These are phyloP conservation scores for Cataglyphis hispanica DNA, from an alignment of 1,140 invertebrate species.

Conservation along the genomic window DNA sequence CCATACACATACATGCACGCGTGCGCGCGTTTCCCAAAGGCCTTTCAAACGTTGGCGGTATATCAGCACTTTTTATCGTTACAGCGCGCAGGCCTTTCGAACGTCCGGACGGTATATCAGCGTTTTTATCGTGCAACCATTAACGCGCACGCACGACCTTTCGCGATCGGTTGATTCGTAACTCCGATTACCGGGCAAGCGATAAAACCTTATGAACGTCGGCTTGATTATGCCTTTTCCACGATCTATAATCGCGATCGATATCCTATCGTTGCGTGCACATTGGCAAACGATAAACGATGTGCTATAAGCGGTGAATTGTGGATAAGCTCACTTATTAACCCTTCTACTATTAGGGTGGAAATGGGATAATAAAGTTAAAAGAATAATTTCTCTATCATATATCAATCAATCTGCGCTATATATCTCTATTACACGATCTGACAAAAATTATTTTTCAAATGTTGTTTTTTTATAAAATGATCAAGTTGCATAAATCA, in stretches of 20 bases:
- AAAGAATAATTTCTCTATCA: too few relatives aligned
- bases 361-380: background rate
- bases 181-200: slow-evolving; percentile 55
- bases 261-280: slow-evolving; percentile 13
- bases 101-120: slow-evolving; percentile 59
- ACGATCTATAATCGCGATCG: slow-evolving; percentile 45
- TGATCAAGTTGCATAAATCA: background rate
- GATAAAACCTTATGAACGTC: slow-evolving; percentile 62
- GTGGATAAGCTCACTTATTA: slow-evolving; percentile 15
- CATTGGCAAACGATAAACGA: slow-evolving; percentile 10
- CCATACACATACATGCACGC: background rate
- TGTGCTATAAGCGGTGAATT: background rate
- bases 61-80: slow-evolving; percentile 62
- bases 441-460: too few relatives aligned
- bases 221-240: slow-evolving; percentile 51
- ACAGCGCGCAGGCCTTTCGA: slow-evolving; percentile 63
- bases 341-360: background rate
- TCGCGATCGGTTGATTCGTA: slow-evolving; percentile 67
- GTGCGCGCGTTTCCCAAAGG: slow-evolving; percentile 45
- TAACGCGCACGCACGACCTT: slow-evolving; percentile 66
- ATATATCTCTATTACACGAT: too few relatives aligned
- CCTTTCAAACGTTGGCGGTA: slow-evolving; percentile 63
- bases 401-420: too few relatives aligned
- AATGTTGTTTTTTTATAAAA: too few relatives aligned
- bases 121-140: slow-evolving; percentile 64